Conservation (phyloP, 2,888 invertebrate genomes). For the Anthophora plumipes region DNA sequence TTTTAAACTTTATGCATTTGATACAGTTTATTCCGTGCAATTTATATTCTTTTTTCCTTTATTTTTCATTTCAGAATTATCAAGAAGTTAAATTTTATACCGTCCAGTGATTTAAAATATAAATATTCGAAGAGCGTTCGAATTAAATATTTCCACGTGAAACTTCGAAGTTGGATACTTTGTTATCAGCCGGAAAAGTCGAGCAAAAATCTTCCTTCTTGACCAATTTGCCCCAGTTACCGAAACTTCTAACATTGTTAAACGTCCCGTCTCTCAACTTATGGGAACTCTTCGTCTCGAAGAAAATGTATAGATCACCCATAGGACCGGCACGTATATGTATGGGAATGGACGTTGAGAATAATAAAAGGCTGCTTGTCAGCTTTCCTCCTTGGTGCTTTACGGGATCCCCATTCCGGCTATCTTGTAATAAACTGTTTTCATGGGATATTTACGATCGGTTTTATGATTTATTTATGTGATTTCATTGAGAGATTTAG, state of each 20-base stretch:
- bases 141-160: constrained; percentile 70
- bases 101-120: too few species aligned
- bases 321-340: constrained; percentile 47
- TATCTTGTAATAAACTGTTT: constrained; percentile 51
- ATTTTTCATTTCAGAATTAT: too few species aligned
- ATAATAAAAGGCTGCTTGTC: constrained; percentile 65
- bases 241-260: constrained; percentile 77
- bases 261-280: constrained; percentile 73
- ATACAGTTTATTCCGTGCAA: too few species aligned
- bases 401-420: constrained; percentile 33
- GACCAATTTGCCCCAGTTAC: constrained; percentile 79
- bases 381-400: constrained; percentile 44
- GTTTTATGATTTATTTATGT: constrained; percentile 35
- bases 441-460: constrained; percentile 44
- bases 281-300: constrained; percentile 63
- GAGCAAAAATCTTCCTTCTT: constrained; percentile 61
- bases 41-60: too few species aligned
- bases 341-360: constrained; percentile 58
- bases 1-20: too few species aligned
- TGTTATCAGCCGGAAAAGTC: constrained; percentile 67
- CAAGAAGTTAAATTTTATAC: too few species aligned
- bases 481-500: neutral
- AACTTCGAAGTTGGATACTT: constrained; percentile 74
- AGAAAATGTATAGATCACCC: constrained; percentile 79
- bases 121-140: constrained; percentile 22